Evolutionary conservation across 2,888 invertebrate genomes (phyloP).

Genomic region (Cancer borealis): DNA sequence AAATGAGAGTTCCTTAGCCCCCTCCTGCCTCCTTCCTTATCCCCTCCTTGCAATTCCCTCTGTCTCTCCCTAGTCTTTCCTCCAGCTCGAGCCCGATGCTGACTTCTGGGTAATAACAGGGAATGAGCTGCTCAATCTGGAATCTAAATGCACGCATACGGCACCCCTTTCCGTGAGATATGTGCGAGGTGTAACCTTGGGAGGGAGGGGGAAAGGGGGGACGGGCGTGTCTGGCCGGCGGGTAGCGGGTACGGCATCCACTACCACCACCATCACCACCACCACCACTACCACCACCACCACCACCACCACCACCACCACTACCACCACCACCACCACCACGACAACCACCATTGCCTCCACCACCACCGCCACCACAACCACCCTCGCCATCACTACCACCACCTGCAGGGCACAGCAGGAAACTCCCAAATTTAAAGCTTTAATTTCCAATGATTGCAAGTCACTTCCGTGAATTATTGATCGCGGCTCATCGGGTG

Average conservation of each 20-base stretch:
- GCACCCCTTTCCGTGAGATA: conserved; percentile 58
- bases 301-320: not conserved
- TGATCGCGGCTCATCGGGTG: conserved; percentile 45
- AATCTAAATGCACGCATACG: conserved; percentile 70
- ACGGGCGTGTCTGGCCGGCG: conserved; percentile 1
- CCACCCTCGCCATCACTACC: not conserved
- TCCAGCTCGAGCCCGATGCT: conserved; percentile 43
- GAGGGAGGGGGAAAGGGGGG: not conserved
- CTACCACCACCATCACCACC: not conserved
- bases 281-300: not conserved
- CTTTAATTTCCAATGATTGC: conserved; percentile 62
- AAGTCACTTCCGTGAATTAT: conserved; percentile 50
- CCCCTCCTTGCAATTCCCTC: conserved; percentile 14
- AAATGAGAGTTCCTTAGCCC: conserved; percentile 43
- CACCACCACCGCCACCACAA: not conserved
- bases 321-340: not conserved
- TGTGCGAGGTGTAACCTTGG: conserved; percentile 35
- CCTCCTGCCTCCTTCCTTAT: conserved; percentile 9
- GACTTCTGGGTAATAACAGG: conserved; percentile 70
- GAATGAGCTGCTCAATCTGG: conserved; percentile 71
- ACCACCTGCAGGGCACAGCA: conserved; percentile 8
- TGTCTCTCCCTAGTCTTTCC: conserved; percentile 30
- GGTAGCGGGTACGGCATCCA: conserved; percentile 24
- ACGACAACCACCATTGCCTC: not conserved
- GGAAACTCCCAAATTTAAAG: conserved; percentile 48